phyloP scores from a whole-genome alignment of 2,888 invertebrate genomes.

The Drosophila paranaensis region DNA sequence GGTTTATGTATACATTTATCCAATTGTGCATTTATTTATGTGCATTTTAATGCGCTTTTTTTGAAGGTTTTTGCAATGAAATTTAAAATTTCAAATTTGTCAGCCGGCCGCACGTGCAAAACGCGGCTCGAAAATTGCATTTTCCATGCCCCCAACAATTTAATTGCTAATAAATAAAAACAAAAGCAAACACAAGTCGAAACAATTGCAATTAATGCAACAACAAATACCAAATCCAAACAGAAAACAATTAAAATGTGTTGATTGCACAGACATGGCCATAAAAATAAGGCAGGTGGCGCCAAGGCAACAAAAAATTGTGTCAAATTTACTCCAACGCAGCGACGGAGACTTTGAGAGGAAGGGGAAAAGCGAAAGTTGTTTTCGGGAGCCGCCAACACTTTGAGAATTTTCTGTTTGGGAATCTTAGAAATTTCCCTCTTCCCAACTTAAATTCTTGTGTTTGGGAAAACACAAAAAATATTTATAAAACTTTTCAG shows the following conservation, averaged over 20 bases:
- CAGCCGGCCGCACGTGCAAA: constrained; percentile 49
- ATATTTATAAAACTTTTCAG: not conserved
- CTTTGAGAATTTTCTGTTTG: not conserved
- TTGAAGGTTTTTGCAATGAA: constrained; percentile 11
- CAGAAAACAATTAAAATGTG: constrained; percentile 34
- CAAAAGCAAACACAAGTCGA: not conserved
- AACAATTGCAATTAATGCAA: constrained; percentile 15
- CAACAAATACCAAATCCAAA: constrained; percentile 15
- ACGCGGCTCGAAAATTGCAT: constrained; percentile 42
- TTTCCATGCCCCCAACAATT: constrained; percentile 33
- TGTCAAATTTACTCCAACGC: not conserved
- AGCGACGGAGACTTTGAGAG: too few species aligned
- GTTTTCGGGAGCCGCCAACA: not conserved
- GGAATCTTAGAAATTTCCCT: not conserved
- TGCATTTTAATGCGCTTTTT: constrained; percentile 48
- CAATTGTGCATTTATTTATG: constrained; percentile 39
- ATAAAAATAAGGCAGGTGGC: constrained; percentile 23
- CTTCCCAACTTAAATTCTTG: constrained; percentile 1
- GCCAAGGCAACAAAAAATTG: constrained; percentile 1
- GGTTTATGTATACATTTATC: not conserved
- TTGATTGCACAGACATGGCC: constrained; percentile 16
- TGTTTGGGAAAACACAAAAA: not conserved
- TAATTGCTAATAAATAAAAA: constrained; percentile 25
- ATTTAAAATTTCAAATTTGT: constrained; percentile 45
- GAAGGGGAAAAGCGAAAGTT: not conserved